Conservation (phyloP, 2,113 vertebrate genomes). For the Lasiurus cinereus region DNA sequence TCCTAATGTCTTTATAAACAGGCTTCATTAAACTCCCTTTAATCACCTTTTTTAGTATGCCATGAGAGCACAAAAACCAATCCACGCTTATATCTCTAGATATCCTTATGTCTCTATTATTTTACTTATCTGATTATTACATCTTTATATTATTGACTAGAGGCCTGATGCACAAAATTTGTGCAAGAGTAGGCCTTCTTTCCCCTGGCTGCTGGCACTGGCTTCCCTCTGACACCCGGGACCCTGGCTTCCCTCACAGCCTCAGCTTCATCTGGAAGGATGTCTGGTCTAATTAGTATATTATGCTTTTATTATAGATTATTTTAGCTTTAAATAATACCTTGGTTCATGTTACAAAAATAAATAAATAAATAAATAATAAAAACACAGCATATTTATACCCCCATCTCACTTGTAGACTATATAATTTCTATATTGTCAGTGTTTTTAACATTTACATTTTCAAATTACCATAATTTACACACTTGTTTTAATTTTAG, state of each 20-base stretch:
- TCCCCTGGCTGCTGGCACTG: too few relatives aligned
- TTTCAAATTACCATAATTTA: background rate
- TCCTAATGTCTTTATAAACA: background rate
- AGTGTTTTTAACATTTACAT: background rate
- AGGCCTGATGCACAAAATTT: too few relatives aligned
- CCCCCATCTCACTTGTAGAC: background rate
- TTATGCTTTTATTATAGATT: too few relatives aligned
- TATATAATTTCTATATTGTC: conserved; percentile 18
- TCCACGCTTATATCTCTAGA: background rate
- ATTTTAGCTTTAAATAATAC: conserved; percentile 1
- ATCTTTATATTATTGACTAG: background rate
- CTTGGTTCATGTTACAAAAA: background rate
- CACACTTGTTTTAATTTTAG: background rate
- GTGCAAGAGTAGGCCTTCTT: too few relatives aligned
- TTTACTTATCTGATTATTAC: background rate
- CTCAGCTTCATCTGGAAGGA: too few relatives aligned
- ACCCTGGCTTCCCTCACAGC: too few relatives aligned
- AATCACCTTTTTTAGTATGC: background rate
- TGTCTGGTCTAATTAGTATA: too few relatives aligned
- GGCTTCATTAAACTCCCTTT: background rate
- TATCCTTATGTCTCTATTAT: background rate
- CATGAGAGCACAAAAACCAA: background rate
- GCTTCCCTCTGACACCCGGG: too few relatives aligned
- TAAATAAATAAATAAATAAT: too few relatives aligned
- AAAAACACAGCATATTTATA: background rate